Percentiles rank a stretch among this genome's conserved stretches.
Evolutionary conservation across 2,113 vertebrate genomes (phyloP).

Genomic region (Nematolebias whitei): DNA sequence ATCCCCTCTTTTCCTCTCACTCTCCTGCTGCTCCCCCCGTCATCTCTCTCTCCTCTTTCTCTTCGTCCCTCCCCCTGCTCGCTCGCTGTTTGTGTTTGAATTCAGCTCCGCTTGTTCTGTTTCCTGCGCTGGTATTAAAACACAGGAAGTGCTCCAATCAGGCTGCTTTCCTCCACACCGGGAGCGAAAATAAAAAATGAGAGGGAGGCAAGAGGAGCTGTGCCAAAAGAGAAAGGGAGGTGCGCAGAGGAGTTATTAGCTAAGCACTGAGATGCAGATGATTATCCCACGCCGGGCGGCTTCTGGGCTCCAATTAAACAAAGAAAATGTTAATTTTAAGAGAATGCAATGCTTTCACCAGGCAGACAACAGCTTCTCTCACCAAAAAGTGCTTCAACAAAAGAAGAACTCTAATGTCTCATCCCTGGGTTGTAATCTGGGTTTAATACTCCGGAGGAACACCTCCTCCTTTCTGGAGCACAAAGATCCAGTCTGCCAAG

Average conservation of each 20-base stretch:
- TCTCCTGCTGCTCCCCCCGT: conserved; percentile 61
- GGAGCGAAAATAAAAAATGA: conserved; percentile 44
- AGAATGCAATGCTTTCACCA: conserved; percentile 8
- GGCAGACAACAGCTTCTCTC: background rate
- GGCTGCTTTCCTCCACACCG: conserved; percentile 72
- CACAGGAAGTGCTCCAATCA: conserved; percentile 85
- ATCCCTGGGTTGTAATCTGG: conserved; percentile 65
- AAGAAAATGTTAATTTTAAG: conserved; percentile 2
- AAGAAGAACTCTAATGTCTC: too few relatives aligned
- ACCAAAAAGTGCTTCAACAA: conserved; percentile 1
- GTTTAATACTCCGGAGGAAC: conserved; percentile 45
- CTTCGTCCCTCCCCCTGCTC: conserved; percentile 28
- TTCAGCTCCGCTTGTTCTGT: conserved; percentile 84
- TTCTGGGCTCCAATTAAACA: conserved; percentile 16
- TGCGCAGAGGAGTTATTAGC: conserved; percentile 51
- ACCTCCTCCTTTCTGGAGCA: conserved; percentile 23
- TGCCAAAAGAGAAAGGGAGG: conserved; percentile 41
- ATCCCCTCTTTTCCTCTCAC: conserved; percentile 79
- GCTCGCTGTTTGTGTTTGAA: conserved; percentile 85
- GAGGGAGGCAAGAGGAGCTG: conserved; percentile 20
- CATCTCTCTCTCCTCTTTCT: conserved; percentile 44
- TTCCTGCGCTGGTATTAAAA: conserved; percentile 85
- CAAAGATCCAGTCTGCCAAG: conserved; percentile 48
- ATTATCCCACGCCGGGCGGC: conserved; percentile 45
- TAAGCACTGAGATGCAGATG: conserved; percentile 43